phyloP scores from a whole-genome alignment of 2,888 invertebrate species.

The Fragum whitleyi region DNA sequence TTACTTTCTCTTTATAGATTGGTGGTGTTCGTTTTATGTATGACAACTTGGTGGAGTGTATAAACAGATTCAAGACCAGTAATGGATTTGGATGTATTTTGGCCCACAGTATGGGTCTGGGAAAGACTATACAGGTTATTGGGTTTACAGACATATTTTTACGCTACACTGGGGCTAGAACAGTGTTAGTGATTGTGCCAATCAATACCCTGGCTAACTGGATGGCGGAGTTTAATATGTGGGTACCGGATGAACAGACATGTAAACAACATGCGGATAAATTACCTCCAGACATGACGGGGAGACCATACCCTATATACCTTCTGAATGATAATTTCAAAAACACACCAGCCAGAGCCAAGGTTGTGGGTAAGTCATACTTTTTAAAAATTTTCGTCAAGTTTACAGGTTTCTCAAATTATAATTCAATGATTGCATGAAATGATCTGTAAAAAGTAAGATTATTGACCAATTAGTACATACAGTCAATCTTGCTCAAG shows the following conservation, averaged over 20 bases:
- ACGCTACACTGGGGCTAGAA: constrained; percentile 94
- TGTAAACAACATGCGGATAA: constrained; percentile 59
- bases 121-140: constrained; percentile 97
- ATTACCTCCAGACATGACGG: constrained; percentile 88
- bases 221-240: constrained; percentile 98
- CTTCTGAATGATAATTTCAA: constrained; percentile 98
- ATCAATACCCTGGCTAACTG: constrained; percentile 99
- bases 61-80: constrained; percentile 93
- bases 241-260: constrained; percentile 90
- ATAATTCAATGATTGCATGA: no score
- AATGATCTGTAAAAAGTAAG: no score
- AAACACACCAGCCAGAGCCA: constrained; percentile 93
- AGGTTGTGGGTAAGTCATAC: constrained; percentile 87
- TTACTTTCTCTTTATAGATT: constrained; percentile 88
- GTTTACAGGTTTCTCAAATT: no score
- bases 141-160: constrained; percentile 98
- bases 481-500: no score
- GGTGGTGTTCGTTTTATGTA: constrained; percentile 98
- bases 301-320: constrained; percentile 94
- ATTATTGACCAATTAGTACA: no score
- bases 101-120: constrained; percentile 99
- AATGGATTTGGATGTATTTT: constrained; percentile 98
- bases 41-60: constrained; percentile 98
- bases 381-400: no score
- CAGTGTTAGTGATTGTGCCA: constrained; percentile 98